Percentiles rank a stretch among this genome's conserved stretches.
phyloP scores from a whole-genome alignment of 2,113 vertebrate species.

The Scomber scombrus region DNA sequence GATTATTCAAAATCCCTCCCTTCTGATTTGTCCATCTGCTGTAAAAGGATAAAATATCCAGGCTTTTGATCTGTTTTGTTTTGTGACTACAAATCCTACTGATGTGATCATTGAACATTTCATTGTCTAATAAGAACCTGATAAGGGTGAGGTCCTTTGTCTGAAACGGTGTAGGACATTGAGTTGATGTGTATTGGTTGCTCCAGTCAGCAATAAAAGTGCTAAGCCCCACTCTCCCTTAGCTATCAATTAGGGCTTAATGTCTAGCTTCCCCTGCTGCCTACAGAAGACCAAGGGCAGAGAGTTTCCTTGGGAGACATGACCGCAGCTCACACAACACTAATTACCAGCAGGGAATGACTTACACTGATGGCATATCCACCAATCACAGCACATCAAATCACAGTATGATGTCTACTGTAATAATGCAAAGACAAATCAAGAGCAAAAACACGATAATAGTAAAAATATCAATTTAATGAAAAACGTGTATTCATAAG shows the following conservation, averaged over 20 bases:
- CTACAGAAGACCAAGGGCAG: conserved; percentile 59
- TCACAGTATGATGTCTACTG: conserved; percentile 16
- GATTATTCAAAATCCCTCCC: conserved; percentile 20
- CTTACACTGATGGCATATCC: conserved; percentile 33
- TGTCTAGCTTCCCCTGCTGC: conserved; percentile 62
- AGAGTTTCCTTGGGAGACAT: conserved; percentile 53
- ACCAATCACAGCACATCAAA: conserved; percentile 45
- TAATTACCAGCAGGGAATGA: conserved; percentile 63
- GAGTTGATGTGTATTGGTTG: conserved; percentile 53
- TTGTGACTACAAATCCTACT: conserved; percentile 41
- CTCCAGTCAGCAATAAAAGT: conserved; percentile 71
- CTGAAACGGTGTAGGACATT: conserved; percentile 33
- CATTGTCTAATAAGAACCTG: conserved; percentile 41
- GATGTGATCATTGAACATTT: conserved; percentile 37
- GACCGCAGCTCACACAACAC: conserved; percentile 58
- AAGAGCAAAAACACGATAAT: not conserved
- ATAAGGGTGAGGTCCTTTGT: conserved; percentile 48
- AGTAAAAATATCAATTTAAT: not conserved
- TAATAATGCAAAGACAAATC: not conserved
- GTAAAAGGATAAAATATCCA: conserved; percentile 16
- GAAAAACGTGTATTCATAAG: not conserved
- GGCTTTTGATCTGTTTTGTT: conserved; percentile 17
- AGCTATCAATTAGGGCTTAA: conserved; percentile 76
- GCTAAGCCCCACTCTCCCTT: conserved; percentile 65
- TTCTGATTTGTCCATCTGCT: not conserved